phyloP scores from a whole-genome alignment of 1,140 invertebrate genomes.

The Drosophila seguyi region DNA sequence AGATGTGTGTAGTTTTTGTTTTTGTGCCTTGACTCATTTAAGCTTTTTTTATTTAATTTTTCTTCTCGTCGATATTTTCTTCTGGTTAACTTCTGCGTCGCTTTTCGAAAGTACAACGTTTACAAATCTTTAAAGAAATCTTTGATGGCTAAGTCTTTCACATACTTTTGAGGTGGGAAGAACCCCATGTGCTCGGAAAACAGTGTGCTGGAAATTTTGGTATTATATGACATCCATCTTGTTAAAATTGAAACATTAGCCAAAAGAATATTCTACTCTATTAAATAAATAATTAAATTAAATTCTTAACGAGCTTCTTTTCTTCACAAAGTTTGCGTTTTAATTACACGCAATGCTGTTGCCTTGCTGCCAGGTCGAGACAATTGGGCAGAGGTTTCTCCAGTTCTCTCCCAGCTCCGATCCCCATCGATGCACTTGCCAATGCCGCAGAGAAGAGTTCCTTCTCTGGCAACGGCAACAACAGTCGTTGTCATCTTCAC shows the following conservation, averaged over 20 bases:
- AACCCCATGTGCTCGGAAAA: not conserved
- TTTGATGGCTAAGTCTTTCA: slow-evolving; percentile 64
- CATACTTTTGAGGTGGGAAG: slow-evolving; percentile 51
- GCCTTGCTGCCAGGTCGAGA: slow-evolving; percentile 24
- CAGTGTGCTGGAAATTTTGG: not conserved
- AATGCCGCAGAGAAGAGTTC: slow-evolving; percentile 7
- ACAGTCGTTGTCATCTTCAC: slow-evolving; percentile 50
- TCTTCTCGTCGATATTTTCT: slow-evolving; percentile 74
- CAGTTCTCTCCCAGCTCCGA: slow-evolving; percentile 6
- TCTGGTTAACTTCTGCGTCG: slow-evolving; percentile 63
- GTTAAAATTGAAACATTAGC: too few species aligned
- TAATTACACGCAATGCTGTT: slow-evolving; percentile 78
- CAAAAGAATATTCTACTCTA: too few species aligned
- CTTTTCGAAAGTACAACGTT: slow-evolving; percentile 78
- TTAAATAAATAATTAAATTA: too few species aligned
- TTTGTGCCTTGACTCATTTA: slow-evolving; percentile 75
- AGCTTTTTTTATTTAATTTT: slow-evolving; percentile 82
- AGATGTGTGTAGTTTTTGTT: slow-evolving; percentile 70
- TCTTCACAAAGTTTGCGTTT: slow-evolving; percentile 70
- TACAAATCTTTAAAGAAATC: slow-evolving; percentile 81
- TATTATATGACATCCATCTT: not conserved
- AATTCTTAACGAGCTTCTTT: slow-evolving; percentile 7
- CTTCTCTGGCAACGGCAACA: too few species aligned
- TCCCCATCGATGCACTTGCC: slow-evolving; percentile 42
- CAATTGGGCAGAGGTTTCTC: slow-evolving; percentile 24